Base-by-base conservation (phyloP, 2,113 vertebrate genomes). In the Corynorhinus townsendii region DNA sequence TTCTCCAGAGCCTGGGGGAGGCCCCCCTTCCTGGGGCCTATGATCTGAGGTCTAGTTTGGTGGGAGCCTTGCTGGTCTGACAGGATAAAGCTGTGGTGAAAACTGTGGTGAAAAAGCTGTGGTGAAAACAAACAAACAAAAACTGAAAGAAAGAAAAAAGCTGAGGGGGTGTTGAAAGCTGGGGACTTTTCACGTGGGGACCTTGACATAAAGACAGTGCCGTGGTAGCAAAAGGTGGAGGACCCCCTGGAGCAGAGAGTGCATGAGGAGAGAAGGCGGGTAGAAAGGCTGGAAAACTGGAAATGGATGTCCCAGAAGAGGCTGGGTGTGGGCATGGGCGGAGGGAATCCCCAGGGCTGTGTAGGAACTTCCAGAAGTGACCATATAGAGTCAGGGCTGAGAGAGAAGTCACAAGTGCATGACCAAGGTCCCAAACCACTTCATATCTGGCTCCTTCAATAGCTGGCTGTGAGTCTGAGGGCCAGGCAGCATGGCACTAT, bases 291-390 rank as follows among this genome's bases (percentile, higher is more conserved):
- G 0, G 24, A 35, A 17, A 69, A 15, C 33, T 43, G 73, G 30
- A 17, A 11, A 2, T 0, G 14, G 56, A 0, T 26, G 54, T 5
- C n/a, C 28, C n/a, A 1, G 35, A 49, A 40, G n/a, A 43, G 8
- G 54, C 52, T 16, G 28, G 43, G 56, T 28, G 8, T 9, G 28
- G 62, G 45, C 28, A 0, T 3, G 4, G 3, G 15, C 0, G 0
- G 43, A 26, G 19, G 54, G 28, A 5, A 7, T 14, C 0, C 17
- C 35, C n/a, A 26, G 49, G 33, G 28, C 35, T 40, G 17, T n/a
- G 14, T 28, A 69, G 75, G 30, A 80, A 40, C 64, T 85, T 54
- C 87, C 43, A 17, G 62, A 49, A 19, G 45, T 5, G 6, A 28
- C 43, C 45, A 2, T 38, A 16, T 1, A 19, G 24, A 20, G 9